These are phyloP conservation scores for Cepphus grylle DNA, from an alignment of 2,113 vertebrate genomes.

Conservation along the genomic window DNA sequence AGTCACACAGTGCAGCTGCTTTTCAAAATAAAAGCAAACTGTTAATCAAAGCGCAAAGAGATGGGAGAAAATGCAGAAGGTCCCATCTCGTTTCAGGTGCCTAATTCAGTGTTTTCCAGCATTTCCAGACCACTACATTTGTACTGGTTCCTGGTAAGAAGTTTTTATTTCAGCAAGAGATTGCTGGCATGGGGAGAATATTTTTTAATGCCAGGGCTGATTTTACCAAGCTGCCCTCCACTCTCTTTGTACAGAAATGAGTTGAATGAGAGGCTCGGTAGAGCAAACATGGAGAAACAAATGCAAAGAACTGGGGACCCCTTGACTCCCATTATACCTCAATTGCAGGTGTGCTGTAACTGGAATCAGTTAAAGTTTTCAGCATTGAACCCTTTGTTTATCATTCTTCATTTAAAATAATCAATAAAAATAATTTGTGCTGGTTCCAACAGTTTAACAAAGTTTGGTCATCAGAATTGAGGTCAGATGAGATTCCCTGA, in stretches of 20 bases:
- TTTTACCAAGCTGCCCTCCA: neutral
- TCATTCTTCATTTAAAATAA: neutral
- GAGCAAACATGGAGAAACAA: neutral
- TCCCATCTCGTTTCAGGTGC: neutral
- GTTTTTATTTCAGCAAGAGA: neutral
- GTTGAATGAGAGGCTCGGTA: neutral
- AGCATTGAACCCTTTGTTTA: neutral
- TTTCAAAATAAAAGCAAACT: neutral
- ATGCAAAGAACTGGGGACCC: neutral
- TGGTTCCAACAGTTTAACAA: neutral
- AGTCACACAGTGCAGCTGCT: neutral
- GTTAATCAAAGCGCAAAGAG: slow-evolving; percentile 1
- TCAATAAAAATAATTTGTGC: neutral
- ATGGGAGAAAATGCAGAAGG: neutral
- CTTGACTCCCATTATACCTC: neutral
- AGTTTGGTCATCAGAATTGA: neutral
- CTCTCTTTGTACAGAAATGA: neutral
- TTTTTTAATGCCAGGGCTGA: neutral
- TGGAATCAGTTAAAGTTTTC: neutral
- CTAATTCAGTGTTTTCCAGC: neutral
- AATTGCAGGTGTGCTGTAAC: neutral
- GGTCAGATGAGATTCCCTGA: neutral
- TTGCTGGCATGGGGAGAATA: neutral
- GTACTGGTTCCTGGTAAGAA: neutral
- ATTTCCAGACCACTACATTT: neutral